Evolutionary conservation across 1,140 invertebrate species (phyloP), one percentile per base, ranked within the genome.

Genomic region (Drosophila nannoptera): DNA sequence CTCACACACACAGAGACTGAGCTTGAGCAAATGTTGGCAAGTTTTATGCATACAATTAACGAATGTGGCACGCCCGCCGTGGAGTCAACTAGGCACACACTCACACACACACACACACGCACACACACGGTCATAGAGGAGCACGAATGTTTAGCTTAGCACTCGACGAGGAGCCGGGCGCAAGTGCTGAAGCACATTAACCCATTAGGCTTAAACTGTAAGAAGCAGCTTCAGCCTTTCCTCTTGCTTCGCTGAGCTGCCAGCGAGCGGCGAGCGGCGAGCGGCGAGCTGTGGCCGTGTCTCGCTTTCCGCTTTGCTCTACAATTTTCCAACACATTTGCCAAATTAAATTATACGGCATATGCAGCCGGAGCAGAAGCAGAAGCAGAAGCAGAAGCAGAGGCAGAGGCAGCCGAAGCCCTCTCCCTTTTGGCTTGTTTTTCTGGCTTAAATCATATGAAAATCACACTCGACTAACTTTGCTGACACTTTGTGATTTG

Each of bases 1-100:
- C 43, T 29, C 32, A 52, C 52, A 22, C 36, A 49, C 40, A 43
- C 40, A 42, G 7, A 42, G 7, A 40, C n/a, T 22, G 22, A 3
- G 12, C 12, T 32, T 12, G 59, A 49, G 60, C 52, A 73, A 65
- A 66, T 75, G 81, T 80, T 78, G 75, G 81, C 81, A 86, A 78
- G 69, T 84, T 84, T 86, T 86, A 86, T 84, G 80, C 80, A 84
- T 84, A 84, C 80, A 84, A 84, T 84, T 84, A 84, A 86, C 80
- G 81, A 86, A 78, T 86, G 77, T 80, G 80, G 78, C 78, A 78
- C 77, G 78, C 73, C 73, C 45, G 53, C 78, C 78, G 72, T 75
- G 75, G 69, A 78, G 77, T 77, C 74, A 82, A 71, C 71, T 45
- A 32, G 14, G 72, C 62, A 69, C 59, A 77, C 68, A 77, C 60